phyloP scores from a whole-genome alignment of 2,888 invertebrate genomes.

The Standfussiana lucernea region DNA sequence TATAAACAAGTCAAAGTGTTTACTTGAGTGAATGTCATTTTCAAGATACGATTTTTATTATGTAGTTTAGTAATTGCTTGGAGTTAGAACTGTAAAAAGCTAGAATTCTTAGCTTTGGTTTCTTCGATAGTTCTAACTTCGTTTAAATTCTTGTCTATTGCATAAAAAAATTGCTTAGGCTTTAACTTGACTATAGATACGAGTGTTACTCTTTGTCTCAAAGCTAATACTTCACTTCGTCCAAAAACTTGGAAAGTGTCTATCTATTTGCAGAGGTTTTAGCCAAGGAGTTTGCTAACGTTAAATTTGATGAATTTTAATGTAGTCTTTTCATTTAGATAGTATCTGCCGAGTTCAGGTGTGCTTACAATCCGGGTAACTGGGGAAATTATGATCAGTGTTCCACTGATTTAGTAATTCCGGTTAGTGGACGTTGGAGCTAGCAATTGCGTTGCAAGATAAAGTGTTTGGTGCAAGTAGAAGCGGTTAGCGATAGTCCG shows the following conservation, averaged over 20 bases:
- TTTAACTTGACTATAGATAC: no score
- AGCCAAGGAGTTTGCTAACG: not conserved
- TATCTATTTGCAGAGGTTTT: not conserved
- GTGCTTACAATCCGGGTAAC: not conserved
- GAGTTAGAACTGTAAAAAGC: no score
- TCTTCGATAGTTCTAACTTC: no score
- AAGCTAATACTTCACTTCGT: no score
- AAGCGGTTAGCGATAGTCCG: not conserved
- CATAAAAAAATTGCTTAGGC: no score
- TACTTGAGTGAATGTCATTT: no score
- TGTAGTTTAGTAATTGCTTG: no score
- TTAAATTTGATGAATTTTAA: not conserved
- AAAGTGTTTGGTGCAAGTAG: slow-evolving; percentile 22
- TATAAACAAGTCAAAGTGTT: no score
- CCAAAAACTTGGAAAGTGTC: not conserved
- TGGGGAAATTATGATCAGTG: not conserved
- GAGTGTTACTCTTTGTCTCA: no score
- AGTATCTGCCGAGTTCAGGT: not conserved
- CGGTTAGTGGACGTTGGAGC: slow-evolving; percentile 23
- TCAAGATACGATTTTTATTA: no score
- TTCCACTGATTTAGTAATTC: slow-evolving; percentile 34
- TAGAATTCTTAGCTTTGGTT: no score
- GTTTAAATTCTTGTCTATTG: no score
- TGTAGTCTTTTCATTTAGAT: not conserved
- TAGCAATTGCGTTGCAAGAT: slow-evolving; percentile 35